phyloP scores from a whole-genome alignment of 1,140 invertebrate species.

The Euschistus heros region DNA sequence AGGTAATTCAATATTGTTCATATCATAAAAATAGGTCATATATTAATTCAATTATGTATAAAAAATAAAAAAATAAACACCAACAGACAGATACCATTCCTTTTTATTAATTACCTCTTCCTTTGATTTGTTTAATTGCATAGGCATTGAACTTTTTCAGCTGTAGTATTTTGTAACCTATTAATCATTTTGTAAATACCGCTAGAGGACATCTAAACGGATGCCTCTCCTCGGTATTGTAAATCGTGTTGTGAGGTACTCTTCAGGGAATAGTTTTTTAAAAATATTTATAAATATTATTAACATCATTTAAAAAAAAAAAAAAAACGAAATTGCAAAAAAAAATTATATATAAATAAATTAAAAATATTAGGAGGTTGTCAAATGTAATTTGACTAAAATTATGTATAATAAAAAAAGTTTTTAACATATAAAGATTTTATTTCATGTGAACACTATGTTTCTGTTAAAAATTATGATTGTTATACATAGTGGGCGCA shows the following conservation, averaged over 20 bases:
- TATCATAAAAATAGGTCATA: constrained; percentile 13
- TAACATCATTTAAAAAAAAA: not conserved
- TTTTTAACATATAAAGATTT: constrained; percentile 5
- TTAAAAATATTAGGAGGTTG: not conserved
- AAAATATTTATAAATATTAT: constrained; percentile 11
- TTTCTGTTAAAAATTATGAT: constrained; percentile 6
- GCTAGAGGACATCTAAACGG: no score
- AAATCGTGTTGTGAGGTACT: constrained; percentile 2
- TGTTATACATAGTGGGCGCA: constrained; percentile 16
- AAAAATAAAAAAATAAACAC: constrained; percentile 11
- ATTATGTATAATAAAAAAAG: not conserved
- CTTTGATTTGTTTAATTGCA: not conserved
- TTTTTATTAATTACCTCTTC: constrained; percentile 8
- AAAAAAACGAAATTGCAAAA: not conserved
- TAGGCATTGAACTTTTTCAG: constrained; percentile 10
- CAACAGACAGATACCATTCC: constrained; percentile 4
- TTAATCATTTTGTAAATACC: constrained; percentile 12
- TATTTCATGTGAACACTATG: constrained; percentile 12
- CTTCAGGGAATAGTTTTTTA: constrained; percentile 16
- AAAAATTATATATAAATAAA: not conserved
- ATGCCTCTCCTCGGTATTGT: constrained; percentile 2
- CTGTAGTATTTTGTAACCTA: constrained; percentile 12
- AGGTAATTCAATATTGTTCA: not conserved
- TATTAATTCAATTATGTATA: constrained; percentile 12
- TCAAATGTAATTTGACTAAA: constrained; percentile 5